Percentiles rank a stretch among this genome's conserved stretches.
Evolutionary conservation across 1,140 invertebrate genomes (phyloP).

Genomic region (Drosophila setifemur): DNA sequence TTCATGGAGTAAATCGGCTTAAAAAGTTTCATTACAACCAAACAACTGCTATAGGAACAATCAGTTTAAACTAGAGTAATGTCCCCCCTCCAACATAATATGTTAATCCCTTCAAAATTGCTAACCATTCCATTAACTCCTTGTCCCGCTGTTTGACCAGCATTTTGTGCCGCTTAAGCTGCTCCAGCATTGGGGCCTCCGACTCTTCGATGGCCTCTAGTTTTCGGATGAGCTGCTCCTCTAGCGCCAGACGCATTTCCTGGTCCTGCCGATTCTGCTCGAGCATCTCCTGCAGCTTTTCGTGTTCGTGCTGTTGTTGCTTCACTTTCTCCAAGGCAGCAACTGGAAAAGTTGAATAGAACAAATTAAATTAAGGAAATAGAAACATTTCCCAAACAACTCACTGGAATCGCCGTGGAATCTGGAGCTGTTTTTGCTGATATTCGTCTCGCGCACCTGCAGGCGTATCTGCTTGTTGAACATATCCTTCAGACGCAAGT

Average conservation of each 20-base stretch:
- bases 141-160: conserved; percentile 1
- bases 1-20: too few species aligned
- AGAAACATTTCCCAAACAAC: not conserved
- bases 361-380: not conserved
- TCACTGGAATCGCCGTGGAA: conserved; percentile 29
- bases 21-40: too few species aligned
- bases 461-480: conserved; percentile 19
- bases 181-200: not conserved
- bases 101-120: too few species aligned
- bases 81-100: too few species aligned
- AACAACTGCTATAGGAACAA: too few species aligned
- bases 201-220: conserved; percentile 11
- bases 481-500: conserved; percentile 27
- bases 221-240: conserved; percentile 1
- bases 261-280: conserved; percentile 3
- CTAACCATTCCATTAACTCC: conserved; percentile 40
- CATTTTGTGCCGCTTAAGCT: not conserved
- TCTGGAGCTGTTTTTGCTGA: conserved; percentile 30
- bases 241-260: conserved; percentile 7
- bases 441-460: conserved; percentile 1
- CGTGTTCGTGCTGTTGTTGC: conserved; percentile 16
- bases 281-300: not conserved
- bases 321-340: not conserved
- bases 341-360: conserved; percentile 2
- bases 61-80: too few species aligned